Evolutionary conservation across 2,113 vertebrate species (phyloP).

Genomic region (Caranx melampygus): DNA sequence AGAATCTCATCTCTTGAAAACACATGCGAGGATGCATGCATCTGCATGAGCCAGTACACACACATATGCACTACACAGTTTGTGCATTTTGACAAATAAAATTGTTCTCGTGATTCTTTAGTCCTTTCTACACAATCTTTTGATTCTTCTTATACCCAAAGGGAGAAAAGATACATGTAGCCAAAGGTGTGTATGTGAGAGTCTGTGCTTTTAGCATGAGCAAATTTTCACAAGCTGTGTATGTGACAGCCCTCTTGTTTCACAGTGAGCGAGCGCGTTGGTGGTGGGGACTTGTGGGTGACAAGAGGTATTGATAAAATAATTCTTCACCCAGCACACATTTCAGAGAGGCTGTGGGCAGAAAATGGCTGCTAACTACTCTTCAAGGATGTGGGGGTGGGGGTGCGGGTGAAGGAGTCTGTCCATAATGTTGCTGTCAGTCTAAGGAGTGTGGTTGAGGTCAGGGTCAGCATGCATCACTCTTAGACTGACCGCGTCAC

Average conservation of each 20-base stretch:
- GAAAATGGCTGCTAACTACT: slow-evolving; percentile 67
- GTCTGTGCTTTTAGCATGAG: slow-evolving; percentile 35
- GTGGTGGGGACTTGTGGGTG: slow-evolving; percentile 34
- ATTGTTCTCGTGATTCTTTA: neutral
- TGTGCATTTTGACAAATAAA: neutral
- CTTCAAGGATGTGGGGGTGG: slow-evolving; percentile 50
- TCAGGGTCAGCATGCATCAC: slow-evolving; percentile 70
- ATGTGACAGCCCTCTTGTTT: slow-evolving; percentile 48
- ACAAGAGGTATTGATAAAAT: slow-evolving; percentile 68
- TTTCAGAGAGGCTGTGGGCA: slow-evolving; percentile 56
- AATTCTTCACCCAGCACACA: slow-evolving; percentile 50
- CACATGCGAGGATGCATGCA: neutral
- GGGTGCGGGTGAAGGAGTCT: slow-evolving; percentile 25
- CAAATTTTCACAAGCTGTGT: slow-evolving; percentile 37
- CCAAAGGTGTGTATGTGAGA: slow-evolving; percentile 1
- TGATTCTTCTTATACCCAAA: neutral
- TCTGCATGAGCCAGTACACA: neutral
- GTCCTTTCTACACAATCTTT: neutral
- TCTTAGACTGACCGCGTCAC: slow-evolving; percentile 20
- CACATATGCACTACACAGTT: no score
- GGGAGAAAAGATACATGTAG: neutral
- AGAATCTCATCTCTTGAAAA: slow-evolving; percentile 32
- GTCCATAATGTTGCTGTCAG: slow-evolving; percentile 51
- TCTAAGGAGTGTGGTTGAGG: slow-evolving; percentile 44
- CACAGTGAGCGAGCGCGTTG: slow-evolving; percentile 34